Evolutionary conservation across 2,888 invertebrate species (phyloP), one percentile per base, ranked within the genome.

Genomic region (Caradrina clavipalpis): DNA sequence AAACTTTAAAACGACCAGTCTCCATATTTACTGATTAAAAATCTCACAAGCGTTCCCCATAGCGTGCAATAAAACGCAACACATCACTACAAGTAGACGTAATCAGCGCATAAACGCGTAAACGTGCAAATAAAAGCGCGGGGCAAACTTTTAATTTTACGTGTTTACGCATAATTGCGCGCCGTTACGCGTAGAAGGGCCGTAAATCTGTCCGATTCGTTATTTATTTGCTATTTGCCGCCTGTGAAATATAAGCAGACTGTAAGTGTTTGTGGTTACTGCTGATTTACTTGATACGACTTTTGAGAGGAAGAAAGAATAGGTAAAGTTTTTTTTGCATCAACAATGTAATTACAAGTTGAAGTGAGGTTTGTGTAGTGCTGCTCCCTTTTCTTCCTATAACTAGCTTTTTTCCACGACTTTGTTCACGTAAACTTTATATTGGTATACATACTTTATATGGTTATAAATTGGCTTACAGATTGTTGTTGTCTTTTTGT

Each of bases 111-210:
- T 47, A 54, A 73, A 31, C 49, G 69, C 70, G 73, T 80, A 75
- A 83, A 81, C 73, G 55, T 49, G 55, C 72, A 57, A 60, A 74
- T 66, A 76, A 82, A 75, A 77, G 62, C 50, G 47, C 49, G 69
- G 79, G 69, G 78, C 74, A 85, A 35, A 87, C 87, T 88, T 90
- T 90, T 89, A 89, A 90, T 89, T 89, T 89, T 85, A 73, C 89
- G 87, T 90, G 87, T 87, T 89, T 86, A 86, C 90, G 90, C 89
- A 88, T 90, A 90, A 90, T 90, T 88, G 87, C 85, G 74, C 80
- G 62, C 59, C 76, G 83, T 86, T 83, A 88, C 87, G 87, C 83
- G 86, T 80, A 86, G 87, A 60, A 59, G 35, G 65, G 56, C 85
- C 85, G 88, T 90, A 90, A 90, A 90, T 89, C 88, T 90, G 90